Conservation (phyloP, 2,797 vertebrate species). For the Hemibagrus guttatus region DNA sequence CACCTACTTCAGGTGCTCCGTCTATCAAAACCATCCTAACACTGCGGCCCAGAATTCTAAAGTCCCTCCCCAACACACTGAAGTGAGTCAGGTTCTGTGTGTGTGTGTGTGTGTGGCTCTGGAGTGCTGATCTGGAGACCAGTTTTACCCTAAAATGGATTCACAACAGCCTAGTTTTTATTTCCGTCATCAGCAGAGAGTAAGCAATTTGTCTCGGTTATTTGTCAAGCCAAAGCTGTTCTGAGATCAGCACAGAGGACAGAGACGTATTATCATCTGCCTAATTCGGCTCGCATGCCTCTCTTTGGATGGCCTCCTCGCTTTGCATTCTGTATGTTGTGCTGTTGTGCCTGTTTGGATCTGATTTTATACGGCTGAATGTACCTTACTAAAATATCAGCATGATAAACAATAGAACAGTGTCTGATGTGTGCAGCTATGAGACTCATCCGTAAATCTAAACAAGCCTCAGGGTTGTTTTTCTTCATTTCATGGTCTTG, state of each 20-base stretch:
- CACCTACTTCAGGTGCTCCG: slow-evolving; percentile 60
- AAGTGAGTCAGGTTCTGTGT: slow-evolving; percentile 53
- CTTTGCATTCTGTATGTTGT: slow-evolving; percentile 15
- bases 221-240: slow-evolving; percentile 11
- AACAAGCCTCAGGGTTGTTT: not conserved
- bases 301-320: not conserved
- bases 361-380: not conserved
- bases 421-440: not conserved
- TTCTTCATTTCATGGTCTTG: not conserved
- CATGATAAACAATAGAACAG: not conserved
- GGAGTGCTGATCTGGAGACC: slow-evolving; percentile 39
- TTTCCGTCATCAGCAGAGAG: not conserved
- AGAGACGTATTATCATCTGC: not conserved
- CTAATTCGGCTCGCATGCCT: slow-evolving; percentile 13
- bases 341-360: not conserved
- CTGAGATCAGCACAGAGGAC: slow-evolving; percentile 18
- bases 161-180: not conserved
- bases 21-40: slow-evolving; percentile 54
- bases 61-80: slow-evolving; percentile 56
- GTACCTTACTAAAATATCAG: not conserved
- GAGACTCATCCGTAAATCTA: not conserved
- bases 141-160: slow-evolving; percentile 5
- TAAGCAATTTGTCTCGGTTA: not conserved
- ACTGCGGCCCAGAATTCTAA: slow-evolving; percentile 55
- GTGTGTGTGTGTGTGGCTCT: slow-evolving; percentile 15